These are phyloP conservation scores for Lepidurus arcticus DNA, from an alignment of 1,140 invertebrate species.

Conservation along the genomic window DNA sequence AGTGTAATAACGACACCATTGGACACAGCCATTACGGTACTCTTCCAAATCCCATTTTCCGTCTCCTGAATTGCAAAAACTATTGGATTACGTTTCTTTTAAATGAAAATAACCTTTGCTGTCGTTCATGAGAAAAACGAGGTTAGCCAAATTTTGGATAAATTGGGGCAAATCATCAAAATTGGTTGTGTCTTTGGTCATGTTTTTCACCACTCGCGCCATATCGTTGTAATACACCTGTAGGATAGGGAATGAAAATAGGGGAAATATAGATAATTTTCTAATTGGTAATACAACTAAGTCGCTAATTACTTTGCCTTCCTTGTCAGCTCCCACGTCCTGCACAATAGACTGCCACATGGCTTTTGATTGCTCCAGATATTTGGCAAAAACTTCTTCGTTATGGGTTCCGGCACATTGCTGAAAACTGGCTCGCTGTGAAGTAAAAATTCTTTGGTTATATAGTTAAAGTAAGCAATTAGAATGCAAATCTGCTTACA, in stretches of 20 bases:
- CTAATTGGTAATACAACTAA: neutral
- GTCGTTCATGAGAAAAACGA: slow-evolving; percentile 34
- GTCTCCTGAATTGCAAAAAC: slow-evolving; percentile 25
- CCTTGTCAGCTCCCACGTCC: slow-evolving; percentile 30
- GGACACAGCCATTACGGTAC: slow-evolving; percentile 31
- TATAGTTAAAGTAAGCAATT: neutral
- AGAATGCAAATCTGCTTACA: neutral
- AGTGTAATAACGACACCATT: slow-evolving; percentile 32
- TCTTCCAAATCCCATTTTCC: slow-evolving; percentile 34
- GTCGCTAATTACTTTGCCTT: slow-evolving; percentile 27
- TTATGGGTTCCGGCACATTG: slow-evolving; percentile 31
- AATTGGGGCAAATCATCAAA: slow-evolving; percentile 33
- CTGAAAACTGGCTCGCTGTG: slow-evolving; percentile 31
- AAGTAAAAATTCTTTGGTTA: neutral
- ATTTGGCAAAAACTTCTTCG: slow-evolving; percentile 30
- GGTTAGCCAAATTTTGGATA: slow-evolving; percentile 32
- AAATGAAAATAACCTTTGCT: slow-evolving; percentile 24
- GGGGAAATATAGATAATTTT: neutral
- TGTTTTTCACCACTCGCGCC: slow-evolving; percentile 26
- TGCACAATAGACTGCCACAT: slow-evolving; percentile 33
- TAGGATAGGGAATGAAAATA: neutral
- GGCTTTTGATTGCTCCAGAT: slow-evolving; percentile 31
- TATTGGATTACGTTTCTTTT: neutral
- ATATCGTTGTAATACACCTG: slow-evolving; percentile 33
- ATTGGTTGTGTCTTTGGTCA: slow-evolving; percentile 30